Evolutionary conservation across 2,113 vertebrate species (phyloP), one percentile per base, ranked within the genome.

Genomic region (Mixornis gularis): DNA sequence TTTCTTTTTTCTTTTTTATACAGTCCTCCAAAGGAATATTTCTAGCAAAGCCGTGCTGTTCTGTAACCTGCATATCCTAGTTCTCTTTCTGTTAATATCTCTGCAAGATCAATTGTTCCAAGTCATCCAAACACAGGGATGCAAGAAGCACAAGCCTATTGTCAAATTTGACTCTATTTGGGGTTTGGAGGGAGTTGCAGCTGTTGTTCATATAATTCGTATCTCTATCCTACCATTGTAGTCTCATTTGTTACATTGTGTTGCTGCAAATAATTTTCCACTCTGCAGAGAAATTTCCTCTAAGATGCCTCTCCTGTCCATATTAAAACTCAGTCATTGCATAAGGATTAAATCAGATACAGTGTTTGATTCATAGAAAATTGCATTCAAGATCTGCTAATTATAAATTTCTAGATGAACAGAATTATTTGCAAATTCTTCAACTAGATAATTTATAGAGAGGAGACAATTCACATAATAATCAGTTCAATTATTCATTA

Each of bases 21-120:
- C 20, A 40, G 9, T 32, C 5, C 3, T 73, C 9, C 27, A 76
- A 60, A 76, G 5, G 20, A 85, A 4, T 64, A 85, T 56, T 56
- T 56, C 12, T 56, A 58, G 30, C 24, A 72, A 82, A 82, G 4
- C 4, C 60, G 11, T 44, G 15, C 7, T 81, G 7, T 38, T 82
- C 27, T 5, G 0, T 48, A 71, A 44, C 4, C 10, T 43, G 4
- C 0, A 0, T 20, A 36, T 60, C 21, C 12, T 71, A 6, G 25
- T 76, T 51, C 26, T n/a, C 12, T 79, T 60, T 46, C 11, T 26
- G 22, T 1, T 0, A 38, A 49, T 43, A 20, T 20, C 24, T 63
- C 58, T 59, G 30, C 30, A 88, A 72, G 8, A 8, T n/a, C 21
- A 69, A 5, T 66, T 85, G 5, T 71, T 82, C 24, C 21, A 91